Percentiles rank a stretch among this genome's conserved stretches.
phyloP scores from a whole-genome alignment of 2,888 invertebrate genomes.

The Neoitamus cyanurus region DNA sequence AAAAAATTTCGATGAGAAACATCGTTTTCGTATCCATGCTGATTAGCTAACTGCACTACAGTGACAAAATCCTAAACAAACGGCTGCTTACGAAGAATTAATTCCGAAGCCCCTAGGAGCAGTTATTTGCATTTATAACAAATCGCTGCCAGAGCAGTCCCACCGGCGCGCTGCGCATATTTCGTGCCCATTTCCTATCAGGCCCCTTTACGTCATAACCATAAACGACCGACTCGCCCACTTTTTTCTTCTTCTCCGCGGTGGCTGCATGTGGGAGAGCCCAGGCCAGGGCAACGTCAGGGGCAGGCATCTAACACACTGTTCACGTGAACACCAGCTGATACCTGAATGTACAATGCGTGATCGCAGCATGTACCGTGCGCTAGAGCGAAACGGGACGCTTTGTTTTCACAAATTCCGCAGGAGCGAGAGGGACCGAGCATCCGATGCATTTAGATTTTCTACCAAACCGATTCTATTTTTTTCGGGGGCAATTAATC shows the following conservation, averaged over 20 bases:
- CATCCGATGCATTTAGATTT: constrained; percentile 21
- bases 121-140: background rate
- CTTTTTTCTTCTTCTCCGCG: background rate
- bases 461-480: background rate
- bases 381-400: constrained; percentile 60
- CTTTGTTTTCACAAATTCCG: constrained; percentile 64
- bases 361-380: constrained; percentile 61
- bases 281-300: background rate
- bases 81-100: background rate
- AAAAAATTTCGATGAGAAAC: background rate
- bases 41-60: no score
- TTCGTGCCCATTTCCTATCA: constrained; percentile 7
- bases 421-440: constrained; percentile 59
- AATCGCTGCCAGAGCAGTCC: background rate
- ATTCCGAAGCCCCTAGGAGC: background rate
- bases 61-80: background rate
- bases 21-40: no score
- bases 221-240: constrained; percentile 23
- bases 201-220: constrained; percentile 36
- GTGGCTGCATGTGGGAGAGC: background rate
- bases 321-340: constrained; percentile 89
- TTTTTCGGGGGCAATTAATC: background rate
- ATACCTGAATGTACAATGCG: constrained; percentile 69
- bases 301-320: constrained; percentile 67
- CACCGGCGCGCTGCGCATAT: background rate